A percentile compares a stretch with the other conserved stretches of the same genome.
Evolutionary conservation across 1,140 invertebrate species (phyloP).

Genomic region (Micrasema minimum): DNA sequence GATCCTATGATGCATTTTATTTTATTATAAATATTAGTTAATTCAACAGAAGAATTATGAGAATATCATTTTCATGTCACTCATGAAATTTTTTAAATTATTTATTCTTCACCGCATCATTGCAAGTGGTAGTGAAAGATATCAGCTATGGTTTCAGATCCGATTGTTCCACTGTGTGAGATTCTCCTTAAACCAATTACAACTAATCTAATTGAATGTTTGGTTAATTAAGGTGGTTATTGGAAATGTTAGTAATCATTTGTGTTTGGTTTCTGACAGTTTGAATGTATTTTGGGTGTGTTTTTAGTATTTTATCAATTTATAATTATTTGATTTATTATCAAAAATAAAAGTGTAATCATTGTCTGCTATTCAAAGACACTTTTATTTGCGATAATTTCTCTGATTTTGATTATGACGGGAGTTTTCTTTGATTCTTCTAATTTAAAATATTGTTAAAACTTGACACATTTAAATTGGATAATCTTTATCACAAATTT

Average conservation of each 20-base stretch:
- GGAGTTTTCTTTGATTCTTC: constrained; percentile 21
- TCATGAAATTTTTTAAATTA: no score
- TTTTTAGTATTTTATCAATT: not conserved
- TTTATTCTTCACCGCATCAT: no score
- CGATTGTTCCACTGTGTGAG: not conserved
- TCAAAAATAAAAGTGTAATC: not conserved
- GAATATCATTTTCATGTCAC: no score
- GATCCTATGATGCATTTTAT: no score
- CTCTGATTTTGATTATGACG: constrained; percentile 7
- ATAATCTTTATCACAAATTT: no score
- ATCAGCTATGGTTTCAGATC: no score
- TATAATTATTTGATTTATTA: not conserved
- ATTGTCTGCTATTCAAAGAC: not conserved
- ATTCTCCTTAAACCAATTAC: constrained; percentile 21
- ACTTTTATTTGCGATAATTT: constrained; percentile 3
- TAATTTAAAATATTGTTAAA: no score
- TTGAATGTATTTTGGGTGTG: constrained; percentile 22
- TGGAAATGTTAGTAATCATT: constrained; percentile 9
- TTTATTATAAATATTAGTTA: no score
- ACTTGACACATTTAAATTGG: no score
- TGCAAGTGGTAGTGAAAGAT: no score
- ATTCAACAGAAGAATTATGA: no score
- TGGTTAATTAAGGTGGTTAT: not conserved
- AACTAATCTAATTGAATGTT: constrained; percentile 25
- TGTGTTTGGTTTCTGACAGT: constrained; percentile 1